Evolutionary conservation across 2,113 vertebrate species (phyloP).

Genomic region (Solenodon paradoxus): DNA sequence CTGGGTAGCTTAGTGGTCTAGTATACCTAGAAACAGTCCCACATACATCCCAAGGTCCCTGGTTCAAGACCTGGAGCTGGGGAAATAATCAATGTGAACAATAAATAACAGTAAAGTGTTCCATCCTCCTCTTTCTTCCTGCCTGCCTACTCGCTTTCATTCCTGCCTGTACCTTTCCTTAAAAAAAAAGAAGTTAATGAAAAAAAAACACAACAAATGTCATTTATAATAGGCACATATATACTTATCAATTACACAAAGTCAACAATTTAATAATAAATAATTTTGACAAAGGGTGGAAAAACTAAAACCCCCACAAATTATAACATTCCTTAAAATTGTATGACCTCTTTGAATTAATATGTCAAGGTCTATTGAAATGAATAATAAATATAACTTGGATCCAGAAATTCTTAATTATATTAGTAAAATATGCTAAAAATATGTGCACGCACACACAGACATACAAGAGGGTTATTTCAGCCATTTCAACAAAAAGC

Average conservation of each 20-base stretch:
- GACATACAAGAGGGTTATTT: background rate
- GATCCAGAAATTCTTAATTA: background rate
- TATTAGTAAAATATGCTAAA: background rate
- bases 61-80: too few species aligned
- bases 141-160: too few species aligned
- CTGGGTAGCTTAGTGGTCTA: too few species aligned
- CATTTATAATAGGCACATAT: background rate
- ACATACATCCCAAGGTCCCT: too few species aligned
- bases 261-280: background rate
- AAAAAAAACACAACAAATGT: too few species aligned
- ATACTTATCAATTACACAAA: background rate
- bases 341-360: background rate
- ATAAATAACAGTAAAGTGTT: too few species aligned
- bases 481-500: background rate
- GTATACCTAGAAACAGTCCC: too few species aligned
- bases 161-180: too few species aligned
- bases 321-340: background rate
- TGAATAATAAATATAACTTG: background rate
- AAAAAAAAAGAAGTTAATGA: too few species aligned
- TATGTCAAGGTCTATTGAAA: background rate
- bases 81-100: too few species aligned
- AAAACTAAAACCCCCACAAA: background rate
- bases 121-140: too few species aligned
- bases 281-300: background rate
- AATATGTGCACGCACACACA: accelerated